phyloP scores from a whole-genome alignment of 2,113 vertebrate genomes.

The Dipodomys ordii region DNA sequence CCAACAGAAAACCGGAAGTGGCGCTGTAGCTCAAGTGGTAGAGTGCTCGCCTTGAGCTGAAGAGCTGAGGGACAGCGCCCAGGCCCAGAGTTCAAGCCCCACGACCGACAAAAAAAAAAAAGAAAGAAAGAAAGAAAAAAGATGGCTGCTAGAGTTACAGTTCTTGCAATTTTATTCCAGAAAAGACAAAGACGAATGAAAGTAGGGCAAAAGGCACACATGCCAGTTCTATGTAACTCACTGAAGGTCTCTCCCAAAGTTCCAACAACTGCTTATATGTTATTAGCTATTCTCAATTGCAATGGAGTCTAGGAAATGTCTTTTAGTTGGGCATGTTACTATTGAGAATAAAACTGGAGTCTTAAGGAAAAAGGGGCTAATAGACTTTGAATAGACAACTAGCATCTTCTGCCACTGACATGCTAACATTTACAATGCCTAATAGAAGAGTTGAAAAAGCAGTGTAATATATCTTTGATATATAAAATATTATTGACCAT shows the following conservation, averaged over 20 bases:
- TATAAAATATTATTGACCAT: not conserved
- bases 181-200: not conserved
- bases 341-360: conserved; percentile 10
- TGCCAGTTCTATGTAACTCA: not conserved
- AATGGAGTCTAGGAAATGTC: not conserved
- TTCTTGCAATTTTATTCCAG: not conserved
- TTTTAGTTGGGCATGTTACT: not conserved
- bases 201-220: not conserved
- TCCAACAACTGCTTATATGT: not conserved
- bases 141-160: not conserved
- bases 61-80: no score
- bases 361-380: not conserved
- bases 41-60: no score
- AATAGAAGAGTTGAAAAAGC: not conserved
- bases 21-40: no score
- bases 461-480: not conserved
- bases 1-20: no score
- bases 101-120: no score
- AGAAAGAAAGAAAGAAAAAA: not conserved
- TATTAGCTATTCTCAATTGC: not conserved
- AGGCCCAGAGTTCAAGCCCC: no score
- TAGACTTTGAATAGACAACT: not conserved
- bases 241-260: not conserved
- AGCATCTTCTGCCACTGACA: not conserved
- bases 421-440: not conserved